Percentiles rank a stretch among this genome's conserved stretches.
These are phyloP conservation scores for Oreochromis spilurus DNA, from an alignment of 2,113 vertebrate species.

Conservation along the genomic window DNA sequence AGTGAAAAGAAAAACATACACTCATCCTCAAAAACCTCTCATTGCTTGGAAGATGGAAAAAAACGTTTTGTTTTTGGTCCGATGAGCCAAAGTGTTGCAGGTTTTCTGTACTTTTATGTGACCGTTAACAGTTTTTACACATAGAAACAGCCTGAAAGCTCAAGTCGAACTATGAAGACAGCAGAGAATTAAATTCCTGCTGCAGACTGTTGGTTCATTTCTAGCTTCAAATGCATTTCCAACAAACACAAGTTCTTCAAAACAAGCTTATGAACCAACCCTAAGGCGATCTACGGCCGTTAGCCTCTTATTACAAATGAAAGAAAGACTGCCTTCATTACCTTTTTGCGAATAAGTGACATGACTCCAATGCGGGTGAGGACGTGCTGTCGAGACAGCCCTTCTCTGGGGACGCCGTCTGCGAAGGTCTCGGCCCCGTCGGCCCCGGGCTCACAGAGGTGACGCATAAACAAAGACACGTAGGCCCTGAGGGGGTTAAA, in stretches of 20 bases:
- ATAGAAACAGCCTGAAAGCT: not conserved
- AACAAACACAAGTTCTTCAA: not conserved
- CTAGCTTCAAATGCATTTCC: accelerated
- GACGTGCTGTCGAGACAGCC: conserved; percentile 94
- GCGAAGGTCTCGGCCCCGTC: conserved; percentile 97
- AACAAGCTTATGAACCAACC: accelerated
- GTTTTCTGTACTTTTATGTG: not conserved
- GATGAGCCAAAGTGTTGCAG: accelerated
- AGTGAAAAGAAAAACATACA: not conserved
- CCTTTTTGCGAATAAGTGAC: conserved; percentile 98
- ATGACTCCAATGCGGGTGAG: conserved; percentile 96
- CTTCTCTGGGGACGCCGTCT: conserved; percentile 93
- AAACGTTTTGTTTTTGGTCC: not conserved
- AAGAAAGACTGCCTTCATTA: not conserved
- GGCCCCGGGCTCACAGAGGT: conserved; percentile 93
- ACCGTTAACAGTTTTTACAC: accelerated
- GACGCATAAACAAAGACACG: conserved; percentile 95
- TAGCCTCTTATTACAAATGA: not conserved
- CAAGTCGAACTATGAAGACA: not conserved
- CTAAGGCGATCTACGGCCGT: accelerated
- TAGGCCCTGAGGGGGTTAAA: conserved; percentile 78
- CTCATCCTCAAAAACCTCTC: not conserved
- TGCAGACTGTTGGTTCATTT: not conserved
- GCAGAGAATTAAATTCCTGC: not conserved
- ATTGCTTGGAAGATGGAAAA: not conserved